phyloP scores from a whole-genome alignment of 2,797 vertebrate genomes.

The Thamnophis elegans region DNA sequence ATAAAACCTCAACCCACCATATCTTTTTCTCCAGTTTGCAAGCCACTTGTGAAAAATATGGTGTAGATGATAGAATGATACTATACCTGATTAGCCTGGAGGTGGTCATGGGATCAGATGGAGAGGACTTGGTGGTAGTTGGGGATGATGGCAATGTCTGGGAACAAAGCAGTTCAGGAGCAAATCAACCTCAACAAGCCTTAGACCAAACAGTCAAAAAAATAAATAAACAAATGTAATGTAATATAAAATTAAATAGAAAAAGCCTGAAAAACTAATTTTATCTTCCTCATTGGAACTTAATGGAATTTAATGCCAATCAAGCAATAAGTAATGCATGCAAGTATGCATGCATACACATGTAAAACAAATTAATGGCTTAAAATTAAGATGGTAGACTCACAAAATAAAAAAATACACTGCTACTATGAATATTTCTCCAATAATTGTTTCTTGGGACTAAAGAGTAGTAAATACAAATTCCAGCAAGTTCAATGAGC shows the following conservation, averaged over 20 bases:
- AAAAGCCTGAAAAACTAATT: slow-evolving; percentile 71
- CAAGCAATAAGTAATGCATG: slow-evolving; percentile 74
- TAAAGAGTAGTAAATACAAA: slow-evolving; percentile 64
- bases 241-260: slow-evolving; percentile 75
- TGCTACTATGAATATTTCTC: slow-evolving; percentile 70
- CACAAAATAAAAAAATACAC: slow-evolving; percentile 71
- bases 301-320: slow-evolving; percentile 78
- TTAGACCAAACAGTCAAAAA: slow-evolving; percentile 78
- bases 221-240: slow-evolving; percentile 74
- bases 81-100: slow-evolving; percentile 88
- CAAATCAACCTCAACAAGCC: slow-evolving; percentile 85
- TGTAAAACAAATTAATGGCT: slow-evolving; percentile 80
- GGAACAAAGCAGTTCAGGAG: slow-evolving; percentile 89
- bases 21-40: slow-evolving; percentile 77
- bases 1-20: slow-evolving; percentile 80
- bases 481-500: slow-evolving; percentile 74
- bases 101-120: slow-evolving; percentile 89
- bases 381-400: slow-evolving; percentile 77
- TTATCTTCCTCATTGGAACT: slow-evolving; percentile 74
- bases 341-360: slow-evolving; percentile 79
- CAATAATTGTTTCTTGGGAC: slow-evolving; percentile 63
- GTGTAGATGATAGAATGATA: slow-evolving; percentile 85
- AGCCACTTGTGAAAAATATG: slow-evolving; percentile 80
- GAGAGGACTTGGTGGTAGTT: slow-evolving; percentile 90
- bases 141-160: slow-evolving; percentile 90